phyloP scores from a whole-genome alignment of 2,888 invertebrate species.

The Galeopsomyia nigrocyanea region DNA sequence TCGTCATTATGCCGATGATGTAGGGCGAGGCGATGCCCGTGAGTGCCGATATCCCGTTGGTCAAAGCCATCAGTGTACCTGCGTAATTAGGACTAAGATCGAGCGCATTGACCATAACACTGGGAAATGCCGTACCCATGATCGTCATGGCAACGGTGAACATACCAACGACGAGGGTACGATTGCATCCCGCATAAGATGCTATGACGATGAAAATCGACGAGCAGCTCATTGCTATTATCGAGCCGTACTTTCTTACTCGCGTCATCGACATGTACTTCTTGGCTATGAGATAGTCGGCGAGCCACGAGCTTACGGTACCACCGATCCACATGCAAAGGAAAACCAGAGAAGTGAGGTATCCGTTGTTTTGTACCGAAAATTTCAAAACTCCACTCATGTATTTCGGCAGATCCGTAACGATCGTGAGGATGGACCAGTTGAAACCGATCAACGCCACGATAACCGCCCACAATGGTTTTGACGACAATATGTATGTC shows the following conservation, averaged over 20 bases:
- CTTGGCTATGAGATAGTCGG: conserved; percentile 66
- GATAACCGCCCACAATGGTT: conserved; percentile 81
- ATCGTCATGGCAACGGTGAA: conserved; percentile 64
- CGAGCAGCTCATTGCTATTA: conserved; percentile 69
- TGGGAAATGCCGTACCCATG: conserved; percentile 71
- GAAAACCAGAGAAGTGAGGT: conserved; percentile 69
- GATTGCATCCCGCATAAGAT: conserved; percentile 69
- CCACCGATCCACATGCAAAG: conserved; percentile 69
- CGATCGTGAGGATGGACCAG: conserved; percentile 66
- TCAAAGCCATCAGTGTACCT: conserved; percentile 70
- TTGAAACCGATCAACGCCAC: conserved; percentile 71
- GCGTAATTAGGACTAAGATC: conserved; percentile 71
- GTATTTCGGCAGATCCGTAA: conserved; percentile 67
- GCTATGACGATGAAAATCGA: conserved; percentile 69
- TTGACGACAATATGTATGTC: conserved; percentile 69
- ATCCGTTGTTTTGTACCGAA: conserved; percentile 67
- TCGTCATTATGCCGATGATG: conserved; percentile 76
- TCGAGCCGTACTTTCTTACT: conserved; percentile 69
- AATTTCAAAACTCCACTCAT: conserved; percentile 67
- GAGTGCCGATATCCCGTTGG: conserved; percentile 78
- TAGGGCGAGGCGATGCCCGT: conserved; percentile 80
- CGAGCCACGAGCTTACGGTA: conserved; percentile 63
- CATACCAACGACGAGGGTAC: conserved; percentile 62
- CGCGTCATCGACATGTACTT: conserved; percentile 64
- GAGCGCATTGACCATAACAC: conserved; percentile 69